Percentiles rank a stretch among this genome's conserved stretches.
phyloP scores from a whole-genome alignment of 2,888 invertebrate genomes.

The Agrotis segetum region DNA sequence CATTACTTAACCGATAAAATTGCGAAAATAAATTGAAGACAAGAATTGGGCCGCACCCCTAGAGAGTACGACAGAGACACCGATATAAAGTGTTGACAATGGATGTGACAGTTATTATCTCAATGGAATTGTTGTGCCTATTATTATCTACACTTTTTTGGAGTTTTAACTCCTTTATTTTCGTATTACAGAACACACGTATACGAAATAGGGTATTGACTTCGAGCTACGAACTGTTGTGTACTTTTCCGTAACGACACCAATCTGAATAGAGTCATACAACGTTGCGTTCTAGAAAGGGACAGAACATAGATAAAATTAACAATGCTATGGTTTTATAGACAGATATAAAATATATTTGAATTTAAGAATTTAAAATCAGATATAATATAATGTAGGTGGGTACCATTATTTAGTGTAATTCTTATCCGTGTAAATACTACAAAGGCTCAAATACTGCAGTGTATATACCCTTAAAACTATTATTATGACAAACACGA shows the following conservation, averaged over 20 bases:
- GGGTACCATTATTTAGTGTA: too few species aligned
- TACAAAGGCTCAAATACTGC: background rate
- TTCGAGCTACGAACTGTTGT: too few species aligned
- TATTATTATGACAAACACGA: background rate
- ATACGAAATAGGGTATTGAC: too few species aligned
- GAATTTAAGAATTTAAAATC: too few species aligned
- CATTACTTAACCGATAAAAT: slow-evolving; percentile 49
- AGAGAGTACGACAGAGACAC: slow-evolving; percentile 20
- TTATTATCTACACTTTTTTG: slow-evolving; percentile 4
- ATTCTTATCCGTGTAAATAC: too few species aligned
- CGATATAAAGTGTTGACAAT: slow-evolving; percentile 20
- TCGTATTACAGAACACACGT: background rate
- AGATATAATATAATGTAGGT: too few species aligned
- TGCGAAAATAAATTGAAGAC: slow-evolving; percentile 54
- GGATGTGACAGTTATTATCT: slow-evolving; percentile 26
- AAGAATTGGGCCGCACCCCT: slow-evolving; percentile 44
- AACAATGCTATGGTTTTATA: too few species aligned
- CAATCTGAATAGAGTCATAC: too few species aligned
- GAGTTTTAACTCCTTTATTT: background rate
- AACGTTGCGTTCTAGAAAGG: too few species aligned
- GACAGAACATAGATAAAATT: too few species aligned
- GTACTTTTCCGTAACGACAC: too few species aligned
- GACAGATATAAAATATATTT: too few species aligned
- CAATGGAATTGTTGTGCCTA: slow-evolving; percentile 5
- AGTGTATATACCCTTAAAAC: background rate